Evolutionary conservation across 2,797 vertebrate species (phyloP).

Genomic region (Malurus splendens): DNA sequence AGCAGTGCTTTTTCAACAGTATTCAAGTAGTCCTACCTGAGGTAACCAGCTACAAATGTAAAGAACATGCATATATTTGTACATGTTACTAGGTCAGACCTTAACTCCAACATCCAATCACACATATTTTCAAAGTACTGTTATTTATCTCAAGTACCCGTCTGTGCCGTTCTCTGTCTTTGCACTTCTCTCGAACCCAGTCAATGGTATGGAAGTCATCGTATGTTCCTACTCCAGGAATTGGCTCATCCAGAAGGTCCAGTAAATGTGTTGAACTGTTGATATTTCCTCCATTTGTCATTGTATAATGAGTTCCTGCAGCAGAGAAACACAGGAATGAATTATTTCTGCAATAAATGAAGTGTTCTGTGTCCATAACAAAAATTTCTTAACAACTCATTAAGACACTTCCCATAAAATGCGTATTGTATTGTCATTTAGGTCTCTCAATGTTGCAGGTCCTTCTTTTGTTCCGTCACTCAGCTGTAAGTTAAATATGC

Average conservation of each 20-base stretch:
- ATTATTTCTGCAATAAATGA: not conserved
- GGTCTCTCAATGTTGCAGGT: not conserved
- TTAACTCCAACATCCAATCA: not conserved
- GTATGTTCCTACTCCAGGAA: conserved; percentile 94
- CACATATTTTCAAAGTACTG: not conserved
- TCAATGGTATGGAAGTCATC: conserved; percentile 99
- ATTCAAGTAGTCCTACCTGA: not conserved
- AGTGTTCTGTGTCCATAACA: not conserved
- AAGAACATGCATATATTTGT: not conserved
- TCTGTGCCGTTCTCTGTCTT: conserved; percentile 93
- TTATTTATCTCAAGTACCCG: conserved; percentile 76
- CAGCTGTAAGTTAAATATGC: not conserved
- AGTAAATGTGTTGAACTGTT: conserved; percentile 91
- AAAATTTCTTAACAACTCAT: not conserved
- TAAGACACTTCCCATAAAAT: not conserved
- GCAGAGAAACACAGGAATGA: not conserved
- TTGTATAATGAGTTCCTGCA: conserved; percentile 91
- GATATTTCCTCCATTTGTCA: conserved; percentile 93
- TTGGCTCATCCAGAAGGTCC: conserved; percentile 94
- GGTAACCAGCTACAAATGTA: not conserved
- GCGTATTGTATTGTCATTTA: not conserved
- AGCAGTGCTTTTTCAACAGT: not conserved
- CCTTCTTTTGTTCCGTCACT: not conserved
- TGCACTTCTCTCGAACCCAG: conserved; percentile 97
- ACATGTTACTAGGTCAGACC: not conserved